Evolutionary conservation across 2,113 vertebrate species (phyloP).

Genomic region (Tautogolabrus adspersus): DNA sequence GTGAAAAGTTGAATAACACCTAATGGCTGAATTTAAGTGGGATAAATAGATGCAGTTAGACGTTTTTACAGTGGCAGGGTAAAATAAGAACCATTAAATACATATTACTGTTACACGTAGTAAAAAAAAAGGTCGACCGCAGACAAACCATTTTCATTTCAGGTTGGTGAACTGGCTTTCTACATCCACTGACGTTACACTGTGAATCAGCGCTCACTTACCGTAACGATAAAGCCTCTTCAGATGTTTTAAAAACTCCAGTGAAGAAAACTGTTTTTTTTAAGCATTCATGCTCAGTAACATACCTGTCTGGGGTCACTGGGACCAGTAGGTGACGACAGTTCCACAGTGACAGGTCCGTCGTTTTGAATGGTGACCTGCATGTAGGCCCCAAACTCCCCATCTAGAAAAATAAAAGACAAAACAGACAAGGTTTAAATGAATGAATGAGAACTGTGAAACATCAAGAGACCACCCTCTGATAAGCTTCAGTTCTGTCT

Average conservation of each 20-base stretch:
- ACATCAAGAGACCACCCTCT: too few relatives aligned
- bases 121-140: too few relatives aligned
- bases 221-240: background rate
- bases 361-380: conserved; percentile 97
- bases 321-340: conserved; percentile 87
- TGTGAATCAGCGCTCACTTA: too few relatives aligned
- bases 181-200: too few relatives aligned
- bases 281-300: background rate
- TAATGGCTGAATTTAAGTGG: background rate
- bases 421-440: conserved; percentile 5
- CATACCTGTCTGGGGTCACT: conserved; percentile 91
- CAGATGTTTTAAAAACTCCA: background rate
- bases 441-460: background rate
- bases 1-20: background rate
- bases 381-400: conserved; percentile 95
- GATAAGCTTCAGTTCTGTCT: too few relatives aligned
- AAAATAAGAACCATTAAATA: too few relatives aligned
- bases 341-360: conserved; percentile 94
- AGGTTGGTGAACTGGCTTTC: too few relatives aligned
- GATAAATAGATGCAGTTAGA: background rate
- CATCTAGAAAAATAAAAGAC: conserved; percentile 83
- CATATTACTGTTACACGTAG: too few relatives aligned
- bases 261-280: background rate
- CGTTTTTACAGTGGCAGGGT: background rate
- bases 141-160: too few relatives aligned